Conservation (phyloP, 2,888 invertebrate species). For the Caenorhabditis plicata region DNA sequence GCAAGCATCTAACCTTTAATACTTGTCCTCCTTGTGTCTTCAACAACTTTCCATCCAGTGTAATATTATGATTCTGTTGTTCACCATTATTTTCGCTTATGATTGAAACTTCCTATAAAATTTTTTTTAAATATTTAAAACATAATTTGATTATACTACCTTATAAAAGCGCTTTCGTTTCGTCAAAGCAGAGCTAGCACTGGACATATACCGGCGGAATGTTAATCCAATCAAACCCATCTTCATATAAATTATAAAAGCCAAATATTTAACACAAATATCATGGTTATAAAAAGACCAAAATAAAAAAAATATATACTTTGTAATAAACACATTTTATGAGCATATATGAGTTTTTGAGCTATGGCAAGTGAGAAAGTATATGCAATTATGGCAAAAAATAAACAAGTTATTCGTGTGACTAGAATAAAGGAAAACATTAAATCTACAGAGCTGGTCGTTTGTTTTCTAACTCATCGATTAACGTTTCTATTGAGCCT, state of each 20-base stretch:
- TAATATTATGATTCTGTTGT: conserved; percentile 36
- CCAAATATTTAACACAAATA: no score
- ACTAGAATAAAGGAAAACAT: no score
- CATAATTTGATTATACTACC: conserved; percentile 4
- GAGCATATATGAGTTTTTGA: not conserved
- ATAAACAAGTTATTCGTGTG: no score
- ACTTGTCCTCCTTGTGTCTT: conserved; percentile 52
- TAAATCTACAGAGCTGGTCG: no score
- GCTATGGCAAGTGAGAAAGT: not conserved
- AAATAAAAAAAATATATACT: no score
- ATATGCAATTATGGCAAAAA: conserved; percentile 1
- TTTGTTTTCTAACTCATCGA: conserved; percentile 72
- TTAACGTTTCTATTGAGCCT: conserved; percentile 75
- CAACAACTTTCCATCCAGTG: conserved; percentile 50
- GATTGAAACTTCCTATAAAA: conserved; percentile 41
- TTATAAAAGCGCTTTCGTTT: conserved; percentile 45
- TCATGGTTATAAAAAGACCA: no score
- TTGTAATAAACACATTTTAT: no score
- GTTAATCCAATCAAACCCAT: not conserved
- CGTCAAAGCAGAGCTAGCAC: conserved; percentile 38
- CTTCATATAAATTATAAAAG: no score
- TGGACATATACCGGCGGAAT: no score
- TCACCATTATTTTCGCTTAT: conserved; percentile 35
- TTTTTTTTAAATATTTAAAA: not conserved
- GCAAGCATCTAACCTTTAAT: conserved; percentile 38